Evolutionary conservation across 1,140 invertebrate genomes (phyloP), one percentile per base, ranked within the genome.

Genomic region (Caerostris darwini): DNA sequence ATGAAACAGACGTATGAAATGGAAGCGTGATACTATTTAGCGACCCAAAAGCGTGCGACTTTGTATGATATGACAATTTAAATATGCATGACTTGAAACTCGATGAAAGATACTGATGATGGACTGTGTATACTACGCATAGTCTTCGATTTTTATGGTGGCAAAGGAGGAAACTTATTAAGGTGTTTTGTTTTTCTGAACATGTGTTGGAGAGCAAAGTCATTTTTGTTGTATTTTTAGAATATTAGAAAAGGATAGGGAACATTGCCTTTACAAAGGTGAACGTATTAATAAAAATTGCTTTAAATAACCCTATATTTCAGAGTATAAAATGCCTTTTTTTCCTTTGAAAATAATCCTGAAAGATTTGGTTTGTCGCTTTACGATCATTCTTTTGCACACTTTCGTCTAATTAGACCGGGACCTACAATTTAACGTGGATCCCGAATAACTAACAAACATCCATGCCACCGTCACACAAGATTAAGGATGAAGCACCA

Each of bases 1-100:
- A 12, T 77, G 19, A 77, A 77, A 19, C 50, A 8, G 53, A 34
- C 34, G 71, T 10, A 64, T 64, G 17, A 17, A 64, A 64, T 17
- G 61, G 61, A 64, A 77, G 71, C 71, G 71, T 77, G 71, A 77
- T 77, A 77, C 71, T 77, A 77, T 77, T 77, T 77, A 77, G 71
- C 71, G 71, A 77, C 50, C 71, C 8, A 77, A 77, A 8, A 77
- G 71, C 71, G 71, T 77, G 71, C 71, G 71, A 77, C 50, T 77
- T 10, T 34, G 71, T 34, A 77, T 77, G 71, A 77, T 77, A 77
- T 77, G 71, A 77, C 71, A 77, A 77, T 77, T 77, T 77, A 77
- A 77, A 77, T 77, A 77, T 77, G 71, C 50, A 77, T 77, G 71
- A 77, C 71, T 77, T 50, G 71, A 77, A 77, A 77, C 71, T 34